Evolutionary conservation across 2,113 vertebrate genomes (phyloP).

Genomic region (Oncorhynchus masou): DNA sequence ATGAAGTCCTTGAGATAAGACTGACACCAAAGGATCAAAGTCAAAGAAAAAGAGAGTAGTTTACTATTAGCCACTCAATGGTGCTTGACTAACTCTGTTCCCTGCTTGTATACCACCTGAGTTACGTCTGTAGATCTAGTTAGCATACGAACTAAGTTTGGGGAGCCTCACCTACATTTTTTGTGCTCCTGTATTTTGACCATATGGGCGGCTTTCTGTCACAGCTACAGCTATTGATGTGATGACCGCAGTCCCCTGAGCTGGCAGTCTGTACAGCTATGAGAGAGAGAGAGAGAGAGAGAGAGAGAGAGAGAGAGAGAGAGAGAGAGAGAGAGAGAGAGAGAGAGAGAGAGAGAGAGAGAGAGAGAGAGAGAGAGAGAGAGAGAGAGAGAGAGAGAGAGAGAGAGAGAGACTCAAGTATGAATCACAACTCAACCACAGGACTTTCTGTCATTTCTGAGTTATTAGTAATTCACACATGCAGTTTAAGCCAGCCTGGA

Average conservation of each 20-base stretch:
- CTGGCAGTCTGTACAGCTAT: not conserved
- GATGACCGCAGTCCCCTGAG: constrained; percentile 8
- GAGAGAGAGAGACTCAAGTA: not conserved
- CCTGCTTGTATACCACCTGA: not conserved
- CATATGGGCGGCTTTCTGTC: constrained; percentile 24
- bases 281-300: not conserved
- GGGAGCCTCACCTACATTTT: not conserved
- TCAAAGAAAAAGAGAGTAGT: not conserved
- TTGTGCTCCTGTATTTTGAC: not conserved
- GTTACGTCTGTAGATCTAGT: not conserved
- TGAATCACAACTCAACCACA: constrained; percentile 8
- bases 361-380: no score
- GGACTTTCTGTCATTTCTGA: constrained; percentile 2
- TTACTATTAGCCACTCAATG: not conserved
- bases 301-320: no score
- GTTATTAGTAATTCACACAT: not conserved
- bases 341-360: no score
- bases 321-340: no score
- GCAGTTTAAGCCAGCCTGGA: not conserved
- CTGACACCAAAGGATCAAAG: constrained; percentile 28
- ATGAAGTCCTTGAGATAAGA: constrained; percentile 36
- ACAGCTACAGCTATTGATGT: constrained; percentile 12
- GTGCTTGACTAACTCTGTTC: not conserved
- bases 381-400: not conserved
- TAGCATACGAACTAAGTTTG: not conserved